phyloP scores from a whole-genome alignment of 64 coral and sea anemone species.

The Platygyra sinensis region DNA sequence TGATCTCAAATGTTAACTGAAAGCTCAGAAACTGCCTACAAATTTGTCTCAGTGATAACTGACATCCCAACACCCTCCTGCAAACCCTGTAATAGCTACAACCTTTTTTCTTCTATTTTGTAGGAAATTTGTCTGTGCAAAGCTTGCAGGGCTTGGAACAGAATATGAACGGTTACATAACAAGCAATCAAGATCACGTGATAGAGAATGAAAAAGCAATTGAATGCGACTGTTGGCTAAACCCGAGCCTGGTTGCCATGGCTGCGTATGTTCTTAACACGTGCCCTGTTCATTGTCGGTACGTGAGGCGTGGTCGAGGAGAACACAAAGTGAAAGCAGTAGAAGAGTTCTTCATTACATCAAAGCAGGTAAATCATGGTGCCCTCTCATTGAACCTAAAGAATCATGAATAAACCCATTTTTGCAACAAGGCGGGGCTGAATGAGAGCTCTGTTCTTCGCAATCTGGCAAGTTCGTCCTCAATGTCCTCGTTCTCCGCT shows the following conservation, averaged over 20 bases:
- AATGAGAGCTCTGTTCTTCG: too few relatives aligned
- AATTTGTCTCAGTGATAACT: background rate
- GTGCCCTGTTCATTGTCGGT: constrained; percentile 3
- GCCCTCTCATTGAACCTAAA: too few relatives aligned
- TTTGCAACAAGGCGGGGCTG: too few relatives aligned
- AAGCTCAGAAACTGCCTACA: too few relatives aligned
- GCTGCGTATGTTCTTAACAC: background rate
- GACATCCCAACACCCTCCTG: too few relatives aligned
- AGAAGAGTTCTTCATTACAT: background rate
- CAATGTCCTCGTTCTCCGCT: too few relatives aligned
- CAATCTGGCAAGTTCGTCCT: too few relatives aligned
- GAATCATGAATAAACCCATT: too few relatives aligned
- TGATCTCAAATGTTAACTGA: too few relatives aligned
- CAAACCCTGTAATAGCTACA: background rate
- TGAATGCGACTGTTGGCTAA: background rate
- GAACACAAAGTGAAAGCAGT: background rate
- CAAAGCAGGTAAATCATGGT: background rate
- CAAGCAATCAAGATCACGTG: background rate
- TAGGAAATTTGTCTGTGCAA: background rate
- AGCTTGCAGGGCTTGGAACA: background rate
- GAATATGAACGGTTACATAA: background rate
- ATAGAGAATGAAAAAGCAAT: background rate
- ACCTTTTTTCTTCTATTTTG: background rate
- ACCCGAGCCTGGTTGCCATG: background rate
- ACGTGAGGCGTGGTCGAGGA: constrained; percentile 11